Base-by-base conservation (phyloP, 2,888 invertebrate genomes). In the Drosophila atripex region DNA sequence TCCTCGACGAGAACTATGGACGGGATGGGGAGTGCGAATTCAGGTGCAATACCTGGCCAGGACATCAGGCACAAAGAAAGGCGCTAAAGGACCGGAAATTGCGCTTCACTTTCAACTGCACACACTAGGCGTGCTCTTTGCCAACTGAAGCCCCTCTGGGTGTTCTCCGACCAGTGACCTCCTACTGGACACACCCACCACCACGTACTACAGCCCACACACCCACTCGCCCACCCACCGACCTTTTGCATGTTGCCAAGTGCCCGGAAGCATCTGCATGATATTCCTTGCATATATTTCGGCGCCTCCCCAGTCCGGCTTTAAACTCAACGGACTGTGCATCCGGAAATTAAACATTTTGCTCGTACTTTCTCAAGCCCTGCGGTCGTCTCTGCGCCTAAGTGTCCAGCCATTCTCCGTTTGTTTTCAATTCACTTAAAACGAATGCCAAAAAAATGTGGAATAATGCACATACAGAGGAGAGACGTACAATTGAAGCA, bases 41-140 rank as follows among this genome's bases (percentile, higher is more conserved):
- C 43, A n/a, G 53, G 11, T 14, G 43, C 43, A 18, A 9, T 9
- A 18, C 21, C 21, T 43, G 43, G 5, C 5, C 43, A 21, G 43
- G 43, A 43, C 43, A 43, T 9, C 18, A 18, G 39, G 32, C 49
- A 32, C 11, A 47, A 56, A 46, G 18, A 58, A 25, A 25, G 45
- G 51, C 54, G 16, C 28, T 28, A 41, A 41, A 66, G n/a, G 21
- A 14, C 58, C 47, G 68, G 59, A 69, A 60, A 71, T 69, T 69
- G 71, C 43, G 71, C 69, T 60, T 69, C 71, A 71, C 71, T 71
- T 69, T 71, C 69, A 69, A 60, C 52, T 49, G 71, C 66, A 66
- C 35, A 49, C 43, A 52, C 47, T 45, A 30, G 43, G 21, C 53
- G 16, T 30, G 14, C 55, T 18, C 68, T 51, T 66, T 65, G 41